phyloP scores from a whole-genome alignment of 1,140 invertebrate species.

The Drosophila azteca region DNA sequence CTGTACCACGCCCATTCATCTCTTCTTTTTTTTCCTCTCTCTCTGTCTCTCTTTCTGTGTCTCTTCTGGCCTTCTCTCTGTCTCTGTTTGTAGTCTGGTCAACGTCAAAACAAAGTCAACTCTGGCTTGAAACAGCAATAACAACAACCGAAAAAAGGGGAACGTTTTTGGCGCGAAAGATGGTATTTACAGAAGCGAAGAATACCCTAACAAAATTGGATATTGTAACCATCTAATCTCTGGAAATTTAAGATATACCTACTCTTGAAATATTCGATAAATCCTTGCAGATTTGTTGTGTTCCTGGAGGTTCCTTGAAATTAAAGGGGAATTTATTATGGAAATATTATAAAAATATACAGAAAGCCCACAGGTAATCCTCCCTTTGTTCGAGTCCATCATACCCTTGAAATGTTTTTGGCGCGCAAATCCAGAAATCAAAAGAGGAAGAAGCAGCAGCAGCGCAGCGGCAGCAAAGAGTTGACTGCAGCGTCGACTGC shows the following conservation, averaged over 20 bases:
- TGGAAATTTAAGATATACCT: too few relatives aligned
- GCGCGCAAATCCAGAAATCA: constrained; percentile 61
- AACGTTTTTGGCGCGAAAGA: constrained; percentile 11
- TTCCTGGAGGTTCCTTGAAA: too few relatives aligned
- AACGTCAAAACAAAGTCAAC: constrained; percentile 65
- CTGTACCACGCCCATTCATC: constrained; percentile 64
- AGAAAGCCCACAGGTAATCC: not conserved
- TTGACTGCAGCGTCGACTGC: constrained; percentile 39
- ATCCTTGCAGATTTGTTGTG: too few relatives aligned
- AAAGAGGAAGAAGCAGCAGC: constrained; percentile 35
- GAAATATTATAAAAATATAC: too few relatives aligned
- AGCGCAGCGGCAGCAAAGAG: constrained; percentile 25
- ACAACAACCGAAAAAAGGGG: not conserved
- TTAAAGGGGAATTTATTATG: too few relatives aligned
- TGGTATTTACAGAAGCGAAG: not conserved
- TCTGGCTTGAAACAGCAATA: constrained; percentile 21
- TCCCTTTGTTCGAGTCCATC: too few relatives aligned
- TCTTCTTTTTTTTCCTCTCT: constrained; percentile 44
- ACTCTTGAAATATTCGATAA: too few relatives aligned
- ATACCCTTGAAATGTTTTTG: constrained; percentile 54
- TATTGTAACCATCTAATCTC: too few relatives aligned
- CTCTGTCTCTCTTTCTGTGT: constrained; percentile 24
- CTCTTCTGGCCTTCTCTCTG: constrained; percentile 15
- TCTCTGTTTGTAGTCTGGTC: constrained; percentile 28
- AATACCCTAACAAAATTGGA: not conserved